These are phyloP conservation scores for Lerema accius DNA, from an alignment of 1,140 invertebrate species.

Conservation along the genomic window DNA sequence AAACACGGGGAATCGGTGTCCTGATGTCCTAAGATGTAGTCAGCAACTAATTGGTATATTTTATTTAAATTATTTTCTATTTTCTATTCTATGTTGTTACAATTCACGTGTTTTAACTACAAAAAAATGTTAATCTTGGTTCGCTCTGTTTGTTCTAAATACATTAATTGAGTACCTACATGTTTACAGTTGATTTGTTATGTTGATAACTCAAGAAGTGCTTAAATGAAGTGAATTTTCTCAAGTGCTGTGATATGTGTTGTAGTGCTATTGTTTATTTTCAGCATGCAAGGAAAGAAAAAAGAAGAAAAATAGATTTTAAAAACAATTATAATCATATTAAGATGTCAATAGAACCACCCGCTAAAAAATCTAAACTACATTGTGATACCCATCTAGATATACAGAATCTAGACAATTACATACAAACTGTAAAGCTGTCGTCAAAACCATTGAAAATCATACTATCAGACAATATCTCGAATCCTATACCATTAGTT, in stretches of 20 bases:
- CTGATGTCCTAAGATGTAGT: conserved; percentile 4
- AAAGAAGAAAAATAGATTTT: conserved; percentile 29
- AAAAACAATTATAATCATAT: conserved; percentile 1
- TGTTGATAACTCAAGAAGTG: conserved; percentile 13
- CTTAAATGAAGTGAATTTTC: conserved; percentile 28
- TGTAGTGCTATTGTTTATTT: conserved; percentile 65
- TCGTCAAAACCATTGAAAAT: conserved; percentile 53
- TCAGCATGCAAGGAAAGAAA: conserved; percentile 46
- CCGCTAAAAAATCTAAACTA: conserved; percentile 53
- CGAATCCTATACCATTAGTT: conserved; percentile 77
- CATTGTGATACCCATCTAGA: conserved; percentile 24
- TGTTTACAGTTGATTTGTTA: conserved; percentile 2
- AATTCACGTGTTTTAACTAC: no score
- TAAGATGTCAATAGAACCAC: conserved; percentile 45
- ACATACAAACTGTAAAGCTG: conserved; percentile 45
- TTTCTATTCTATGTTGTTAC: no score
- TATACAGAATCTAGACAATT: conserved; percentile 45
- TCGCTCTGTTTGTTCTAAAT: neutral
- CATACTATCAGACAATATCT: conserved; percentile 71
- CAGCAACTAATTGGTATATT: neutral
- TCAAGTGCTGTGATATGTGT: conserved; percentile 42
- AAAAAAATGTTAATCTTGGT: no score
- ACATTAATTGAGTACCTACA: neutral
- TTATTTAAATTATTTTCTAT: neutral
- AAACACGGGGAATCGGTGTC: conserved; percentile 9